phyloP scores from a whole-genome alignment of 2,113 vertebrate genomes.

The Ceyx margarethae region DNA sequence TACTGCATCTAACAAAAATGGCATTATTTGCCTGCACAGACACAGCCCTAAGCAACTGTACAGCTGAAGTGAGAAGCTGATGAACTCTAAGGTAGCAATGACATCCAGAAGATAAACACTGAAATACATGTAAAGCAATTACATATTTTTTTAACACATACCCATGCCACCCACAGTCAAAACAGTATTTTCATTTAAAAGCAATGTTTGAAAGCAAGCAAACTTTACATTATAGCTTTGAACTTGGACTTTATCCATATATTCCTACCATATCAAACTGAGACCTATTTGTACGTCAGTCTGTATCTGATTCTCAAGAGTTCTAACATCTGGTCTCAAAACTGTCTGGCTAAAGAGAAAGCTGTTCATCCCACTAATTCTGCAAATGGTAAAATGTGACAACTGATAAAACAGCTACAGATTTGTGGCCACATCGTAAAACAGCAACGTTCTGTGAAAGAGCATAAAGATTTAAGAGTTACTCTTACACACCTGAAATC shows the following conservation, averaged over 20 bases:
- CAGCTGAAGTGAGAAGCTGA: neutral
- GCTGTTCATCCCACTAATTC: neutral
- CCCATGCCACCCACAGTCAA: neutral
- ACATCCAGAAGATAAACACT: neutral
- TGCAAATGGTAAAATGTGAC: neutral
- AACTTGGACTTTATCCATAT: neutral
- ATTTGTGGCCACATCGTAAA: neutral
- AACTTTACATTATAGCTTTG: neutral
- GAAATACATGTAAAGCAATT: neutral
- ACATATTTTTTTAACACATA: neutral
- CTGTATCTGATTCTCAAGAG: neutral
- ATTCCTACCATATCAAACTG: neutral
- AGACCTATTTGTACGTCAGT: neutral
- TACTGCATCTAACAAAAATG: neutral
- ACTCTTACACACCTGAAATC: neutral
- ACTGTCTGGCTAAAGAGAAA: neutral
- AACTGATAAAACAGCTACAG: neutral
- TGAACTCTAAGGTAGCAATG: neutral
- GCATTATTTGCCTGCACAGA: neutral
- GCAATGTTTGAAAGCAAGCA: neutral
- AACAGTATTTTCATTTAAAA: neutral
- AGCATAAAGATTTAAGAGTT: neutral
- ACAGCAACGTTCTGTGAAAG: neutral
- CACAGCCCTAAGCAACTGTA: neutral
- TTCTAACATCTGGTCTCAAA: neutral